phyloP scores from a whole-genome alignment of 2,797 vertebrate genomes.

The Loriculus beryllinus region DNA sequence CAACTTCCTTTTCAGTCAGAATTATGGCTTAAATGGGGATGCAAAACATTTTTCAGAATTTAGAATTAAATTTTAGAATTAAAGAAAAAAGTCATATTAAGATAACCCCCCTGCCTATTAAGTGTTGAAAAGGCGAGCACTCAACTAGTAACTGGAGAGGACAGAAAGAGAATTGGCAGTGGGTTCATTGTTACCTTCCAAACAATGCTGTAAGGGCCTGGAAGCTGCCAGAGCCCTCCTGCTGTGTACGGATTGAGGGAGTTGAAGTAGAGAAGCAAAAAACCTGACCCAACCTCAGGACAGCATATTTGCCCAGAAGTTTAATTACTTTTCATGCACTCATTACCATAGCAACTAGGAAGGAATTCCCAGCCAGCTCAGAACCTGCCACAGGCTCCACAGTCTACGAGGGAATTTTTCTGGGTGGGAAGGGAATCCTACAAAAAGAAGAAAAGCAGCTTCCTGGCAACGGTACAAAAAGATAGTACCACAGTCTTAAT shows the following conservation, averaged over 20 bases:
- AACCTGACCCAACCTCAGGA: neutral
- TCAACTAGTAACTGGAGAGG: neutral
- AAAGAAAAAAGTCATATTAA: neutral
- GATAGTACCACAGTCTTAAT: neutral
- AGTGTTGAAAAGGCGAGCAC: neutral
- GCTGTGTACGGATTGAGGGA: neutral
- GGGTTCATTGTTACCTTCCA: neutral
- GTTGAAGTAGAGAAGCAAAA: neutral
- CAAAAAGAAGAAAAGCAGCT: neutral
- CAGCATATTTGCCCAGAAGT: neutral
- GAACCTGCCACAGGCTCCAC: neutral
- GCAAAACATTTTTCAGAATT: neutral
- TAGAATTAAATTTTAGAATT: neutral
- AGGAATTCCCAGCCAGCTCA: neutral
- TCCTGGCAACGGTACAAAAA: neutral
- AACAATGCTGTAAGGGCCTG: neutral
- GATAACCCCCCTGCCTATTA: neutral
- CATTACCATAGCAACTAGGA: constrained; percentile 13
- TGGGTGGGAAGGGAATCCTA: neutral
- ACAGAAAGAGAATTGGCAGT: neutral
- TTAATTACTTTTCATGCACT: neutral
- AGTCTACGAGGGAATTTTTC: neutral
- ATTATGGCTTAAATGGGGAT: neutral
- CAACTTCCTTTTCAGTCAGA: neutral
- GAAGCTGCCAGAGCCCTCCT: neutral